Percentiles rank a stretch among this genome's conserved stretches.
Conservation (phyloP, 2,113 vertebrate species). For the Puffinus mauretanicus region DNA sequence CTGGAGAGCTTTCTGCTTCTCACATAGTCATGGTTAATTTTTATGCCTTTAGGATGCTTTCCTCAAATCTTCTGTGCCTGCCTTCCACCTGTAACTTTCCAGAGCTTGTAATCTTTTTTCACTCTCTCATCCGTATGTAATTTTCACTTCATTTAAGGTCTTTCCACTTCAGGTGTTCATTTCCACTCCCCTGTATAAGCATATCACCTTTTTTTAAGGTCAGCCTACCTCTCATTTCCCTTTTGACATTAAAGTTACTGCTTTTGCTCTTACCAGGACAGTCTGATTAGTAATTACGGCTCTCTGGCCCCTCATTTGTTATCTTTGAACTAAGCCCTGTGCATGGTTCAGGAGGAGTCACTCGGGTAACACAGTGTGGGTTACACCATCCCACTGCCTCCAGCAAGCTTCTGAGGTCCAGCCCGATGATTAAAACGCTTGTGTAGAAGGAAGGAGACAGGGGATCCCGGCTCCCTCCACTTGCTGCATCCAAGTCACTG, state of each 20-base stretch:
- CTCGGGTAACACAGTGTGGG: neutral
- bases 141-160: neutral
- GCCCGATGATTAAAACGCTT: rapidly evolving
- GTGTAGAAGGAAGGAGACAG: neutral
- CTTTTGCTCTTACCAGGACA: neutral
- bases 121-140: neutral
- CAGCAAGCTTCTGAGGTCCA: neutral
- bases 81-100: neutral
- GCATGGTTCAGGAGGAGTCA: rapidly evolving
- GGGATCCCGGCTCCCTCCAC: neutral
- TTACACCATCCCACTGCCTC: neutral
- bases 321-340: neutral
- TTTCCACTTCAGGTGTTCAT: neutral
- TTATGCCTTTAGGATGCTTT: neutral
- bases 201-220: neutral
- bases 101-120: neutral
- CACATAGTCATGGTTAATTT: neutral
- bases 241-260: neutral
- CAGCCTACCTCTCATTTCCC: neutral
- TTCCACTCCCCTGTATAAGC: neutral
- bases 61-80: neutral
- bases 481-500: conserved; percentile 24
- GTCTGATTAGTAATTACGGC: neutral
- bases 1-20: neutral
- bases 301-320: neutral